These are phyloP conservation scores for Lepidothrix coronata DNA, from an alignment of 2,113 vertebrate genomes.

Conservation along the genomic window DNA sequence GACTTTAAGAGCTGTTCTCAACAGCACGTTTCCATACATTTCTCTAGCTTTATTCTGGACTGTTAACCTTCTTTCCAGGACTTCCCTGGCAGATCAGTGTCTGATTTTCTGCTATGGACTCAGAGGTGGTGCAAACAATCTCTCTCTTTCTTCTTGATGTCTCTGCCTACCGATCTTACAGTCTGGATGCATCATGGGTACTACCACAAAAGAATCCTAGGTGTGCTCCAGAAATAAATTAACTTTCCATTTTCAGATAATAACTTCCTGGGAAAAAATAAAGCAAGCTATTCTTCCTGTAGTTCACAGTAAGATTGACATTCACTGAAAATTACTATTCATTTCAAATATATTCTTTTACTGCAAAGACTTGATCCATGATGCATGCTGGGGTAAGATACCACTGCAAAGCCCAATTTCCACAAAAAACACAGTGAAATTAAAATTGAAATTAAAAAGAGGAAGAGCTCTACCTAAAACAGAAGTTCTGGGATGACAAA, in stretches of 20 bases:
- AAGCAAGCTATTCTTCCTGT: background rate
- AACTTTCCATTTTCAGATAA: slow-evolving; percentile 7
- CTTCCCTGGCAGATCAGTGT: background rate
- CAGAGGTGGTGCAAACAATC: background rate
- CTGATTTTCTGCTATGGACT: background rate
- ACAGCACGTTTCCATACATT: background rate
- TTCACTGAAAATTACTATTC: background rate
- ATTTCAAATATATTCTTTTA: background rate
- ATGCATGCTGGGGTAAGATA: background rate
- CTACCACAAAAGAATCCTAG: background rate
- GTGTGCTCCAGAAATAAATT: slow-evolving; percentile 28
- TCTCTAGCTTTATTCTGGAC: background rate
- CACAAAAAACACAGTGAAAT: slow-evolving; percentile 21
- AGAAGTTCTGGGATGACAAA: background rate
- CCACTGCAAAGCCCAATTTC: background rate
- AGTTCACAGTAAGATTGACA: background rate
- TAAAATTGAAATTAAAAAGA: slow-evolving; percentile 25
- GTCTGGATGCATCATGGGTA: background rate
- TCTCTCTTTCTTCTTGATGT: background rate
- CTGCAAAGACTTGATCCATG: background rate
- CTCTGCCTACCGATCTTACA: background rate
- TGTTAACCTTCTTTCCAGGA: background rate
- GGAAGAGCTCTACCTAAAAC: background rate
- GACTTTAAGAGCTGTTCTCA: background rate
- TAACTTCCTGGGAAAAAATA: slow-evolving; percentile 4